These are phyloP conservation scores for Cephus sareptanus DNA, from an alignment of 2,888 invertebrate species.

Conservation along the genomic window DNA sequence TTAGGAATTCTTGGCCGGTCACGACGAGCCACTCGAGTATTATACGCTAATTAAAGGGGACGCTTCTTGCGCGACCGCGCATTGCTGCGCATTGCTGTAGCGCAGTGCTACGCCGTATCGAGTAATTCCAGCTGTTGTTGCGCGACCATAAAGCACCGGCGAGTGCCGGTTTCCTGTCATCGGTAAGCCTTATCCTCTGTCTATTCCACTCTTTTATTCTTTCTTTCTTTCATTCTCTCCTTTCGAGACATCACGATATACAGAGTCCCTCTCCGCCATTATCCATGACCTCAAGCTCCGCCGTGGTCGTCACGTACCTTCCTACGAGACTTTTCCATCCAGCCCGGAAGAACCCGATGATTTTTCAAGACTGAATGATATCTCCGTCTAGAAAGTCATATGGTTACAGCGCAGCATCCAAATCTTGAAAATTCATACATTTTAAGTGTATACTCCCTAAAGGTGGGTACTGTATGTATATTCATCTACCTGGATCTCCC, in stretches of 20 bases:
- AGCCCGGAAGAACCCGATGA: neutral
- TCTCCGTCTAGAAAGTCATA: neutral
- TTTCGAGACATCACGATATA: neutral
- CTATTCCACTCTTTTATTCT: neutral
- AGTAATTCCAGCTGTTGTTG: conserved; percentile 5
- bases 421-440: neutral
- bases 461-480: neutral
- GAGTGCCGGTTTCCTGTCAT: conserved; percentile 7
- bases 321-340: neutral
- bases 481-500: neutral
- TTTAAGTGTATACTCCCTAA: neutral
- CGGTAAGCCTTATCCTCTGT: neutral
- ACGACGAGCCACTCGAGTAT: conserved; percentile 35
- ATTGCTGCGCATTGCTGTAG: too few species aligned
- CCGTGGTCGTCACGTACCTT: neutral
- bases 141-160: conserved; percentile 3
- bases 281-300: neutral
- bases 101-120: conserved; percentile 2
- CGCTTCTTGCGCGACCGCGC: conserved; percentile 12
- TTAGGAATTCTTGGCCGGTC: conserved; percentile 16
- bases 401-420: neutral
- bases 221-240: conserved; percentile 10
- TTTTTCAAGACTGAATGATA: neutral
- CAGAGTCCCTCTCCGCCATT: neutral
- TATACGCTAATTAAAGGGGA: conserved; percentile 50